Percentiles rank a stretch among this genome's conserved stretches.
phyloP scores from a whole-genome alignment of 2,888 invertebrate species.

The Cartodere bifasciata region DNA sequence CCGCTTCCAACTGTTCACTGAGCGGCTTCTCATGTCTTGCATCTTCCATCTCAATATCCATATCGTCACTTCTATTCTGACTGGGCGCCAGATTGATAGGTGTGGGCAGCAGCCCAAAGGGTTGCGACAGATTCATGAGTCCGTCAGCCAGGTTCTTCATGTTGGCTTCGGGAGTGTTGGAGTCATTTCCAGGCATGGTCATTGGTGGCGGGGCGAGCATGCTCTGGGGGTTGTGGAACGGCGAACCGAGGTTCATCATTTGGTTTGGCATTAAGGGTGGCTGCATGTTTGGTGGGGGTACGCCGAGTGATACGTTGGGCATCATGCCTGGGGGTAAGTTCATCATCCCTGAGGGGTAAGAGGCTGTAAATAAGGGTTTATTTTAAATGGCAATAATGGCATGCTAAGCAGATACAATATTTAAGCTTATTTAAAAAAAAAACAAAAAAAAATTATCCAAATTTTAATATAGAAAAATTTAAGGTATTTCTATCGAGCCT shows the following conservation, averaged over 20 bases:
- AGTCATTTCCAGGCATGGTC: slow-evolving; percentile 5
- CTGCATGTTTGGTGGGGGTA: slow-evolving; percentile 42
- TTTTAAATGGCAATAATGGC: too few relatives aligned
- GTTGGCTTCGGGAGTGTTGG: slow-evolving; percentile 15
- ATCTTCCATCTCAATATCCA: slow-evolving; percentile 67
- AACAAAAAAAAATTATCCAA: too few relatives aligned
- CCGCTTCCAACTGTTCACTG: slow-evolving; percentile 6
- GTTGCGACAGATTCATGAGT: slow-evolving; percentile 33
- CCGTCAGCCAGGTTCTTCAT: slow-evolving; percentile 23
- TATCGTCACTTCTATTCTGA: slow-evolving; percentile 56
- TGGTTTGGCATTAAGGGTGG: slow-evolving; percentile 33
- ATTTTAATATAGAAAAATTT: too few relatives aligned
- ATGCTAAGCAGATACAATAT: too few relatives aligned
- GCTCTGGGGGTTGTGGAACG: slow-evolving; percentile 27
- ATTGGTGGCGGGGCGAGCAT: slow-evolving; percentile 10
- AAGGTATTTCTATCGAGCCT: too few relatives aligned
- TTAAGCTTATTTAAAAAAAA: too few relatives aligned
- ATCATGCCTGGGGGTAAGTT: slow-evolving; percentile 40
- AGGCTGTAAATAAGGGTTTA: neutral
- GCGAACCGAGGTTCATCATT: slow-evolving; percentile 30
- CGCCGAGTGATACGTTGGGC: slow-evolving; percentile 38
- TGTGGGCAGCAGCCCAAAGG: too few relatives aligned
- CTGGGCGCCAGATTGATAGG: too few relatives aligned
- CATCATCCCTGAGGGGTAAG: slow-evolving; percentile 19
- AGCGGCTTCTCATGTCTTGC: slow-evolving; percentile 23